Evolutionary conservation across 92 coral and sea anemone genomes (phyloP).

Genomic region (Metridium senile): DNA sequence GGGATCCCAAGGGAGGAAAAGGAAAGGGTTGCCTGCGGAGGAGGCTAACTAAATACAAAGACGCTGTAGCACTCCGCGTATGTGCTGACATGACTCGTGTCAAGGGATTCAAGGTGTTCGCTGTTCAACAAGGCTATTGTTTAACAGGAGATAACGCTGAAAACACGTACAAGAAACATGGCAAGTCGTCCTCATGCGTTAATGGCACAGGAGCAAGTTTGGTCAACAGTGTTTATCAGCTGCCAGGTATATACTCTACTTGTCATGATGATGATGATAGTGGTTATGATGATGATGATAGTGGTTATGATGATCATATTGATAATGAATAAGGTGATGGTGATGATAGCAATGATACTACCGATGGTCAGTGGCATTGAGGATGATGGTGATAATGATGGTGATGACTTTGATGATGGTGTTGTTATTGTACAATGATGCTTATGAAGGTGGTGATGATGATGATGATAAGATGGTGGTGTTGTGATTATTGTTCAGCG

Average conservation of each 20-base stretch:
- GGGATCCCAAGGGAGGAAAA: too few relatives aligned
- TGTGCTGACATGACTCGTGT: constrained; percentile 9
- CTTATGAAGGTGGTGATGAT: too few relatives aligned
- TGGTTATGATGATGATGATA: neutral
- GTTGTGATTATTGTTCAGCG: too few relatives aligned
- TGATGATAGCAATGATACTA: too few relatives aligned
- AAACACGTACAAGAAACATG: constrained; percentile 2
- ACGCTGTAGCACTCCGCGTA: neutral
- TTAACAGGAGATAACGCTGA: constrained; percentile 12
- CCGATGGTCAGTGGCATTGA: too few relatives aligned
- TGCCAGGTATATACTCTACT: constrained; percentile 2
- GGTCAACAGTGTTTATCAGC: constrained; percentile 16
- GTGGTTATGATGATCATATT: neutral
- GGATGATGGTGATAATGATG: too few relatives aligned
- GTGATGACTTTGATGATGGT: too few relatives aligned
- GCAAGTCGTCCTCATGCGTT: neutral
- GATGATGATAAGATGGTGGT: too few relatives aligned
- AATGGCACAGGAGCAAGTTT: constrained; percentile 17
- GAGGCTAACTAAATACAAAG: neutral
- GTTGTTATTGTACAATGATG: too few relatives aligned
- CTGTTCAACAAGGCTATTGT: constrained; percentile 1
- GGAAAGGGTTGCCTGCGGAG: too few relatives aligned
- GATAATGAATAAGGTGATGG: too few relatives aligned
- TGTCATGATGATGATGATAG: neutral
- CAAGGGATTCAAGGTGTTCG: constrained; percentile 7